Base-by-base conservation (phyloP, 2,888 invertebrate species). In the Hybos culiciformis region DNA sequence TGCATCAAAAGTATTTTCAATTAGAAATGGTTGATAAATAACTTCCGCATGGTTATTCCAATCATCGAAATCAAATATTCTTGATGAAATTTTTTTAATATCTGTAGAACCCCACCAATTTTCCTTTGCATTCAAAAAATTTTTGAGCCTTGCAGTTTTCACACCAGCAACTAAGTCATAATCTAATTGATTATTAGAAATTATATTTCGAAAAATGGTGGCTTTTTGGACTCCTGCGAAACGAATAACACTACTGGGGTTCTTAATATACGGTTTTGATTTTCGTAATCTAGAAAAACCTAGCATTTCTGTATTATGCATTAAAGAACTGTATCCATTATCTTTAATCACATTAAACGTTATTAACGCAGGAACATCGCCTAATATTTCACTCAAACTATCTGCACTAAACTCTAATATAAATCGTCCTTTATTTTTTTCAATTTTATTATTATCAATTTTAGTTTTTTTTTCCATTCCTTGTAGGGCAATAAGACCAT, bases 31-130 rank as follows among this genome's bases (percentile, higher is more conserved):
- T 42, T 81, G 74, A 63, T 83, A 98, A 12, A 81, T 75, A 0
- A 94, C 96, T 41, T 94, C 78, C 0, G 94, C 94, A 62, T 91
- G 93, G 63, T 92, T 90, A 62, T 98, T 98, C 97, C 98, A 98
- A 61, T 97, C 96, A 61, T 98, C 94, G 65, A 98, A 96, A 67
- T 97, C 97, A 60, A 97, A 96, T 55, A 97, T 93, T 58, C 79
- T 75, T 40, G 77, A 73, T 52, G 78, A 77, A 42, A 98, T 97
- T 43, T 74, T 72, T 5, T 67, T 69, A 41, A 84, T 78, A 42
- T 81, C 74, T 1, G 70, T 69, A 4, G 82, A 82, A 11, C 96
- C 97, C 97, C 97, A 99, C 87, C 91, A 99, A 62, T 98, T 99
- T 62, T 90, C 84, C 9, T 75, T 75, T 0, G 90, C 92, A 59